phyloP scores from a whole-genome alignment of 1,140 invertebrate species.

The Drosophila funebris region DNA sequence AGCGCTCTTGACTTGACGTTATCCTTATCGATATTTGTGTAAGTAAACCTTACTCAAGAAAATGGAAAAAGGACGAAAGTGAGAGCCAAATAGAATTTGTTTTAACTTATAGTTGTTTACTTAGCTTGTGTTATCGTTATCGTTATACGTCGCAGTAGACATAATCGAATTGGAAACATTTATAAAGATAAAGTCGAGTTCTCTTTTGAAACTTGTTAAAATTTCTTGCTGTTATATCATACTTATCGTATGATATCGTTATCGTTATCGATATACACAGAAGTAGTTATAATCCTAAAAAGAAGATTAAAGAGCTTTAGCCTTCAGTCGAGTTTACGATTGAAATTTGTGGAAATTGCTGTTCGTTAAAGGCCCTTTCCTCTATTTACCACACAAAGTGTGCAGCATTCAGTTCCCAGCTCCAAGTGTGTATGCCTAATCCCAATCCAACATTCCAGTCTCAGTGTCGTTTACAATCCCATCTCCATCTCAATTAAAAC shows the following conservation, averaged over 20 bases:
- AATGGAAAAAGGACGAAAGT: too few species aligned
- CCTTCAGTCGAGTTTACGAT: background rate
- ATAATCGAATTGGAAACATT: background rate
- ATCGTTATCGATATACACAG: too few species aligned
- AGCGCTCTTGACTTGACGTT: too few species aligned
- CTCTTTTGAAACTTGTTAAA: background rate
- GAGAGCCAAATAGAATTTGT: too few species aligned
- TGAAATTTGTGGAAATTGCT: constrained; percentile 1
- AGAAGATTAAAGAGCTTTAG: too few species aligned
- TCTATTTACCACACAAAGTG: constrained; percentile 6
- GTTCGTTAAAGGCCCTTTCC: background rate
- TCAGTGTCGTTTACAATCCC: background rate
- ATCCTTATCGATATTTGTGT: too few species aligned
- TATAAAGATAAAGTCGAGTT: too few species aligned
- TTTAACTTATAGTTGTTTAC: too few species aligned
- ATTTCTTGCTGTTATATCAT: too few species aligned
- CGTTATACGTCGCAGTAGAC: background rate
- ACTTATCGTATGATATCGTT: too few species aligned
- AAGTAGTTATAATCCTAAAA: too few species aligned
- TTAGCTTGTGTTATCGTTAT: background rate
- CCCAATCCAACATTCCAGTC: background rate
- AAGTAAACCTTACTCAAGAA: too few species aligned
- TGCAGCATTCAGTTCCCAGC: background rate
- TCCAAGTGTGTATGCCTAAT: background rate
- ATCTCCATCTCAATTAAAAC: constrained; percentile 50